A percentile compares a stretch with the other conserved stretches of the same genome.
Conservation (phyloP, 1,140 invertebrate species). For the Myzus persicae region DNA sequence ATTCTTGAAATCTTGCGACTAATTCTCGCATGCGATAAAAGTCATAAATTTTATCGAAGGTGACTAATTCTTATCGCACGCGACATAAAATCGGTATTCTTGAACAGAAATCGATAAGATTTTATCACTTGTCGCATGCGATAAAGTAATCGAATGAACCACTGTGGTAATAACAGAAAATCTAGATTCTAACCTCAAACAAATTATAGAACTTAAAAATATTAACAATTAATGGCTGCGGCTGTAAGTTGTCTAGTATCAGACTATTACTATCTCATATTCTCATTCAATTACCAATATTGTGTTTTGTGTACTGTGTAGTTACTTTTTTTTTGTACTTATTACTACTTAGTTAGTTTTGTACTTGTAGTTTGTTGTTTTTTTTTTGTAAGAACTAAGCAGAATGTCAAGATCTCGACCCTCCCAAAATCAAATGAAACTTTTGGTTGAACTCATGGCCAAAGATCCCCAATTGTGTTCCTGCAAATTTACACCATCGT, state of each 20-base stretch:
- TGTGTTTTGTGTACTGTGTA: no score
- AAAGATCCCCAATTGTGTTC: neutral
- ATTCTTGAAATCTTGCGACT: neutral
- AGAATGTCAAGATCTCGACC: neutral
- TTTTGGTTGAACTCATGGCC: neutral
- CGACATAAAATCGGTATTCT: slow-evolving; percentile 9
- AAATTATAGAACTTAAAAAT: neutral
- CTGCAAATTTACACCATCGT: neutral
- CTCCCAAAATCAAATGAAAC: neutral
- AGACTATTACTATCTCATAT: no score
- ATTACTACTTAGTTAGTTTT: no score
- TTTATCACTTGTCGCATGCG: neutral
- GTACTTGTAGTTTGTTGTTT: no score
- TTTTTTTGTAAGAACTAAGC: neutral
- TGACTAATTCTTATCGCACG: slow-evolving; percentile 21
- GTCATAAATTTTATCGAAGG: no score
- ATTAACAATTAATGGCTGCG: neutral
- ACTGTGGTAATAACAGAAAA: slow-evolving; percentile 5
- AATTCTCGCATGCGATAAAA: neutral
- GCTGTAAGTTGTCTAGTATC: no score
- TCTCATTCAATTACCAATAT: no score
- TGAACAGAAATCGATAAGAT: neutral
- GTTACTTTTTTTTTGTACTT: no score
- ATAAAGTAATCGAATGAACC: slow-evolving; percentile 19
- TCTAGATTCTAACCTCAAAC: neutral